Evolutionary conservation across 2,888 invertebrate genomes (phyloP).

Genomic region (Eupithecia exiguata): DNA sequence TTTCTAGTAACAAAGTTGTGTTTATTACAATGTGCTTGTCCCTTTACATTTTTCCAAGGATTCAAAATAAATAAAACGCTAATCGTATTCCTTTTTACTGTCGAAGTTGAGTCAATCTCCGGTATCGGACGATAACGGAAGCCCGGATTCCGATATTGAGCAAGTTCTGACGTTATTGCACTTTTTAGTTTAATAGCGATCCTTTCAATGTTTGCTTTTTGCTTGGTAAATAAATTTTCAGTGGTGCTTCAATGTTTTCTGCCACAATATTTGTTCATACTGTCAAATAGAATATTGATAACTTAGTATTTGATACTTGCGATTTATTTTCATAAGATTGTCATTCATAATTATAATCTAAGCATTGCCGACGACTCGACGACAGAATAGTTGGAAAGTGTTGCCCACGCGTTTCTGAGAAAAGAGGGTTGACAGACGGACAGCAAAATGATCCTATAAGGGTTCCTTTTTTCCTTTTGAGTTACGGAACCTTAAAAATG

Average conservation of each 20-base stretch:
- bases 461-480: no score
- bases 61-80: slow-evolving; percentile 63
- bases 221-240: background rate
- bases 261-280: background rate
- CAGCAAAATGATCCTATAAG: no score
- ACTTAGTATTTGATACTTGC: no score
- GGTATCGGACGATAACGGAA: slow-evolving; percentile 46
- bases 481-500: no score
- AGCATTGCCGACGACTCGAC: no score
- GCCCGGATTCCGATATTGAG: slow-evolving; percentile 23
- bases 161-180: slow-evolving; percentile 30
- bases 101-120: slow-evolving; percentile 57
- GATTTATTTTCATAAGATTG: no score
- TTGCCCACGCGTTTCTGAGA: no score
- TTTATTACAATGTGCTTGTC: background rate
- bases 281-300: no score
- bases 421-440: no score
- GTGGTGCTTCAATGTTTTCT: background rate
- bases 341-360: no score
- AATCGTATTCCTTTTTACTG: slow-evolving; percentile 61
- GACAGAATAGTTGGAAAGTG: no score
- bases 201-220: slow-evolving; percentile 5
- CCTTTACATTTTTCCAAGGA: slow-evolving; percentile 33
- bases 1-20: background rate
- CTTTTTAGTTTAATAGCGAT: slow-evolving; percentile 15